phyloP scores from a whole-genome alignment of 2,888 invertebrate species.

The Sinotaia quadrata region DNA sequence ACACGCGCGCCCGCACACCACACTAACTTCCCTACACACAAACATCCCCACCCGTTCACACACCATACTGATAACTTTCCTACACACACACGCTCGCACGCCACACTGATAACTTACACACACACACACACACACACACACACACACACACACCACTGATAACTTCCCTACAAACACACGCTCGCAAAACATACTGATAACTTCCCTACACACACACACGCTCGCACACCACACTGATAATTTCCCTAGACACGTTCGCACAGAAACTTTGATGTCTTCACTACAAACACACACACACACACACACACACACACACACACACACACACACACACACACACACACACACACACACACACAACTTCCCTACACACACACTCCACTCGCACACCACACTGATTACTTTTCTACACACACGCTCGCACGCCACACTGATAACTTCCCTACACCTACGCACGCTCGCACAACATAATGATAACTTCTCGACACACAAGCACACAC shows the following conservation, averaged over 20 bases:
- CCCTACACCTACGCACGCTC: not conserved
- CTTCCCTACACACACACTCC: not conserved
- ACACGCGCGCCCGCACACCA: conserved; percentile 5
- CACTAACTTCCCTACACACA: conserved; percentile 4
- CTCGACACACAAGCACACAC: conserved; percentile 9
- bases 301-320: too few relatives aligned
- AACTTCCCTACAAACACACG: not conserved
- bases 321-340: not conserved
- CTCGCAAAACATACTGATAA: too few relatives aligned
- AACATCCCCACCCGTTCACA: conserved; percentile 4
- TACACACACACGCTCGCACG: not conserved
- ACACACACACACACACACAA: conserved; percentile 8
- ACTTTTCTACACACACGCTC: not conserved
- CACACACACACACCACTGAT: conserved; percentile 1
- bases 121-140: conserved; percentile 7
- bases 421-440: not conserved
- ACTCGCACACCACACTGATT: not conserved
- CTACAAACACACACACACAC: conserved; percentile 10
- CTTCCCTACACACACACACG: conserved; percentile 3
- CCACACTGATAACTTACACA: not conserved
- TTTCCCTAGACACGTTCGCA: not conserved
- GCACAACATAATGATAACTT: too few relatives aligned
- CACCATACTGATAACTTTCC: not conserved
- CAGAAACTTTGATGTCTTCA: not conserved
- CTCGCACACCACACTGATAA: conserved; percentile 3